Evolutionary conservation across 2,113 vertebrate species (phyloP).

Genomic region (Aspiorhynchus laticeps): DNA sequence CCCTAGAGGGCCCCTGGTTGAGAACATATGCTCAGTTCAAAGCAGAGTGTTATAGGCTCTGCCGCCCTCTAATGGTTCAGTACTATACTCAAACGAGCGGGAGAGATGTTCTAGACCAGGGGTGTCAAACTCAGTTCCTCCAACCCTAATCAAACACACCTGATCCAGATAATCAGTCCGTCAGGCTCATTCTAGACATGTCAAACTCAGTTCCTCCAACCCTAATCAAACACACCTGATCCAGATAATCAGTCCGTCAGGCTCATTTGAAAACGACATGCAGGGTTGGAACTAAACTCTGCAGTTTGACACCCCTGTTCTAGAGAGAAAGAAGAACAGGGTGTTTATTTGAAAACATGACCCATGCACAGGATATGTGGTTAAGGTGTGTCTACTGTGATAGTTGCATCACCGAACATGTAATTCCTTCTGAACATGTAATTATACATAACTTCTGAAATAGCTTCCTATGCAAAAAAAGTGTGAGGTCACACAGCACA

Average conservation of each 20-base stretch:
- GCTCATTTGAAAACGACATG: too few relatives aligned
- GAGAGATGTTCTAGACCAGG: too few relatives aligned
- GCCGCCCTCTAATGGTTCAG: neutral
- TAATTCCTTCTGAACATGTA: neutral
- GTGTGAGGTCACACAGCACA: neutral
- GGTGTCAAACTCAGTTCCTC: too few relatives aligned
- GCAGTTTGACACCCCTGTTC: too few relatives aligned
- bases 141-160: too few relatives aligned
- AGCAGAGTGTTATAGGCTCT: neutral
- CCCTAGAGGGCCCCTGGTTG: neutral
- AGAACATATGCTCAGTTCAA: neutral
- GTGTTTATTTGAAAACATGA: neutral
- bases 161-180: too few relatives aligned
- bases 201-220: too few relatives aligned
- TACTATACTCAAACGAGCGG: neutral
- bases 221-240: too few relatives aligned
- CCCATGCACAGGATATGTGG: neutral
- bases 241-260: too few relatives aligned
- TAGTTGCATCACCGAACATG: neutral
- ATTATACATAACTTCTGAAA: neutral
- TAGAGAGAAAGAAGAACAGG: neutral
- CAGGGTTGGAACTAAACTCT: too few relatives aligned
- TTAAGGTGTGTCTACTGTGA: neutral
- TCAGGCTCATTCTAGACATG: too few relatives aligned
- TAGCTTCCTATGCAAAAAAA: too few relatives aligned